phyloP scores from a whole-genome alignment of 2,797 vertebrate species.

The Tenualosa thibaudeaui region DNA sequence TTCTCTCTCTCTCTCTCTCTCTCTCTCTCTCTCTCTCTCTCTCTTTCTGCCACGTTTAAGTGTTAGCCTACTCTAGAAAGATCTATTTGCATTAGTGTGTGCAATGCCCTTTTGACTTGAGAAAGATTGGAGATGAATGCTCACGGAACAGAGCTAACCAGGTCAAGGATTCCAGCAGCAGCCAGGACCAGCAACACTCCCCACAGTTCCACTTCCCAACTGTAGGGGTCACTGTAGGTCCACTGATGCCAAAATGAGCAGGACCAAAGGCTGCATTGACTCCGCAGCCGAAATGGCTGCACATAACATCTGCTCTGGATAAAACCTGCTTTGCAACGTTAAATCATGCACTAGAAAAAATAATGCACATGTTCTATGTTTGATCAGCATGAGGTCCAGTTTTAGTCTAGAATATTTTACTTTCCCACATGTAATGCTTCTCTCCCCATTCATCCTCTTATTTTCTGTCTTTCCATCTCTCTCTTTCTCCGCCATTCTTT shows the following conservation, averaged over 20 bases:
- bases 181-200: constrained; percentile 28
- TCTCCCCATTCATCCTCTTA: no score
- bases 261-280: constrained; percentile 54
- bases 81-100: constrained; percentile 54
- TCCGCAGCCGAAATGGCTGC: constrained; percentile 69
- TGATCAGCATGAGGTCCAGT: constrained; percentile 31
- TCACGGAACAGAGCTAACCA: constrained; percentile 54
- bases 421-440: no score
- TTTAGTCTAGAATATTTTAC: no score
- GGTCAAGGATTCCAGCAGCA: constrained; percentile 66
- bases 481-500: no score
- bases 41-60: not conserved
- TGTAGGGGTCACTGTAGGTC: constrained; percentile 75
- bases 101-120: constrained; percentile 41
- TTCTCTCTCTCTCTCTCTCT: not conserved
- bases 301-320: constrained; percentile 70
- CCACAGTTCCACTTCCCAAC: constrained; percentile 55
- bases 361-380: constrained; percentile 64
- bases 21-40: not conserved
- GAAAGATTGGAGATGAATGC: constrained; percentile 53
- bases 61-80: constrained; percentile 36
- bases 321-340: constrained; percentile 74
- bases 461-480: no score
- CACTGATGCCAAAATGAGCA: constrained; percentile 36
- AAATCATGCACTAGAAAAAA: constrained; percentile 71